Evolutionary conservation across 2,888 invertebrate species (phyloP), one percentile per base, ranked within the genome.

Genomic region (Chouioia cunea): DNA sequence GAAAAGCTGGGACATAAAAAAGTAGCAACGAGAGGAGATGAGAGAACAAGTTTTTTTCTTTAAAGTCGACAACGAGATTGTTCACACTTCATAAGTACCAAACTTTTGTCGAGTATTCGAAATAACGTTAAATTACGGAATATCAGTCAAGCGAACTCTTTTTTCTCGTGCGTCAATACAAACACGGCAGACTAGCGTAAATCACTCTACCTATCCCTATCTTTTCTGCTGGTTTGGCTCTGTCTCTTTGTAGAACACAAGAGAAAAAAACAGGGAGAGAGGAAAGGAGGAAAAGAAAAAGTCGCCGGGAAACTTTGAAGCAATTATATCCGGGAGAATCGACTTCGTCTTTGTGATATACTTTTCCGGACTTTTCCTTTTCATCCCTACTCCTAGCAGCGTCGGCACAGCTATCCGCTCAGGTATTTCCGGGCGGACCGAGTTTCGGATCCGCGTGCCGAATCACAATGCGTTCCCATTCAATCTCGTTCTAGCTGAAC

Each of bases 61-160:
- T n/a, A 70, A 64, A 65, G 43, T 27, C 15, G 48, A 48, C 64
- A 47, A 27, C 20, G 48, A 22, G 54, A 65, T 36, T 36, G 36
- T 36, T 36, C 36, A 10, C 36, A 36, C 43, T 60, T 54, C 47
- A 53, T 43, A 48, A 46, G 27, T 18, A 27, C 20, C 36, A 50
- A 78, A 79, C 74, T 78, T 69, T 78, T 6, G 27, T 6, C 77
- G 6, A 36, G 65, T 22, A 67, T 65, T 64, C 52, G 57, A 63
- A 74, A 74, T 75, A 74, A 78, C 75, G 74, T 78, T 76, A 74
- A 76, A 78, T 78, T 77, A 78, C 78, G 72, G 75, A 76, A 74
- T 70, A 15, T 3, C 43, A 6, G 43, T 20, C 44, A 10, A 6
- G 6, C 6, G 6, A 6, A 1, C 10, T 36, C 10, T 3, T 12